Evolutionary conservation across 1,140 invertebrate species (phyloP), one percentile per base, ranked within the genome.

Genomic region (Scaptodrosophila lebanonensis): DNA sequence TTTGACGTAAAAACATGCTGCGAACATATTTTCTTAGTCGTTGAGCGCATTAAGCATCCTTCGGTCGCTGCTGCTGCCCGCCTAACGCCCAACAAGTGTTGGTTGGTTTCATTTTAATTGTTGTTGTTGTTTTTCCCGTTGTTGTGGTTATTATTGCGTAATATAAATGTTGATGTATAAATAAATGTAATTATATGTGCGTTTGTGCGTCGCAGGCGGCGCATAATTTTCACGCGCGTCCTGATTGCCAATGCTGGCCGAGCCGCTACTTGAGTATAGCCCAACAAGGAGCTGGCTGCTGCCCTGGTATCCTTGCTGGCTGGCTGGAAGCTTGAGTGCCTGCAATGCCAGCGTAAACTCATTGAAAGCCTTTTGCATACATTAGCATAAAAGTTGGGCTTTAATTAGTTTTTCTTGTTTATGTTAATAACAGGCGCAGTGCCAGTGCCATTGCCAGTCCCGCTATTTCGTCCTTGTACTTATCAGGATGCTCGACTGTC

Each of bases 401-500:
- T 71, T 84, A 84, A 84, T 84, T 84, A 79, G 79, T 84, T 84
- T 79, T 66, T 53, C 70, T 83, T 76, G 57, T 66, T 73, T 67
- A 64, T 65, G 68, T 60, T 69, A 39, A 25, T 25, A 25, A 25
- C 22, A 25, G 8, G 22, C 22, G 22, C 3, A 4, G 22, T 8
- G 22, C 3, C 22, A 25, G 22, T 25, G 22, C 8, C 22, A 25
- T 4, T 8, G 22, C 22, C 22, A 25, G 3, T 25, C 3, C 3
- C 3, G 22, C 22, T 3, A 25, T 25, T 4, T 38, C 45, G 22
- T 40, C 36, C 3, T 49, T 25, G 15, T n/a, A 27, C 3, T 29
- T 38, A 16, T n/a, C n/a, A n/a, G 11, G 43, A 18, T 35, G 27
- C 8, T 30, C 50, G 29, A 44, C 50, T 22, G 22, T 44, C 12